Evolutionary conservation across 2,888 invertebrate species (phyloP), one percentile per base, ranked within the genome.

Genomic region (Pyralis farinalis): DNA sequence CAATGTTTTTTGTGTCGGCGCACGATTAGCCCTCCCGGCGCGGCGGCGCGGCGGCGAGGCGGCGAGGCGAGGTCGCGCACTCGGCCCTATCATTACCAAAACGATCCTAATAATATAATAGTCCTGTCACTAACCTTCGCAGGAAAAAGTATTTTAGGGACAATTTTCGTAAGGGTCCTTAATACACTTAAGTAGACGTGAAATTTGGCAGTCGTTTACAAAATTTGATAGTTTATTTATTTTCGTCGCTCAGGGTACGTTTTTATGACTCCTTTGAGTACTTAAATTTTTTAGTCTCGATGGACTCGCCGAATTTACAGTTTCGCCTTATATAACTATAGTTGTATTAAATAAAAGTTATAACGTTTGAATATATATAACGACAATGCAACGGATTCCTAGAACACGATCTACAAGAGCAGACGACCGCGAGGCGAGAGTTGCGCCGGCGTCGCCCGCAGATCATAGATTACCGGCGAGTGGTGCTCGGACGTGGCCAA

Each of bases 81-180:
- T 60, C 71, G 69, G 62, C 82, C 84, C 87, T 85, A 78, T 87
- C 76, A 87, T 88, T 88, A 87, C 77, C 63, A 70, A 83, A 87
- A 80, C 80, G 86, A 68, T 84, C 78, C 82, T 87, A 87, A 88
- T 87, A 86, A 81, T 84, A 84, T 88, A 88, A 88, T 86, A 81
- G 79, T 75, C 80, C 80, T 87, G 87, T 88, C 86, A 83, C 84
- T 86, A 73, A 71, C 79, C 72, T 80, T 69, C 58, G 63, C 62
- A 52, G 68, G 71, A 73, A 81, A 78, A 72, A 71, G 66, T 70
- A 71, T 68, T 65, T 69, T 75, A 80, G 71, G 77, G 87, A 86
- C 86, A 86, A 86, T 84, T 80, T 85, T 68, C 73, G 55, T 72
- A 64, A 71, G 58, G 66, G 69, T 49, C 57, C 47, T 58, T 81